These are phyloP conservation scores for Trichonephila clavipes DNA, from an alignment of 1,140 invertebrate species.

Conservation along the genomic window DNA sequence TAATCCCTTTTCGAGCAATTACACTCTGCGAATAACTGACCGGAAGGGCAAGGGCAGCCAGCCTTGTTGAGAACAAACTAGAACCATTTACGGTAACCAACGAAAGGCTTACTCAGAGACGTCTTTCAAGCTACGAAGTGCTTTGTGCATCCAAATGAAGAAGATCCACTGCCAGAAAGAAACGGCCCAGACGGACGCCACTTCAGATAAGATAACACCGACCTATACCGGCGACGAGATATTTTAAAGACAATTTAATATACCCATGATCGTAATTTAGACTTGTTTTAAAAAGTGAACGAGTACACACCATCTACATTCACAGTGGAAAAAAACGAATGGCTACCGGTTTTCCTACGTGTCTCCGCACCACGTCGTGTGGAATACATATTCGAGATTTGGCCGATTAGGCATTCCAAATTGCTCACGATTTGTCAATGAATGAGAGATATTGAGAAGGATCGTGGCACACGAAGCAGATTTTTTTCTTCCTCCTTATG, in stretches of 20 bases:
- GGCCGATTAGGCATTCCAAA: not conserved
- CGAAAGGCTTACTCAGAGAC: not conserved
- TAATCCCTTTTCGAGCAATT: constrained; percentile 23
- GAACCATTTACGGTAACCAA: not conserved
- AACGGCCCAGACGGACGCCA: constrained; percentile 14
- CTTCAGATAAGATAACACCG: not conserved
- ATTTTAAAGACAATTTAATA: constrained; percentile 39
- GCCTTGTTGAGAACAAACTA: not conserved
- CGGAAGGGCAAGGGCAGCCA: not conserved
- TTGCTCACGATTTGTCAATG: constrained; percentile 34
- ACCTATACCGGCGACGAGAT: not conserved
- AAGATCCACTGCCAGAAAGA: not conserved
- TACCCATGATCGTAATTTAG: constrained; percentile 20
- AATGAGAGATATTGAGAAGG: not conserved
- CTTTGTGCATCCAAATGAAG: not conserved
- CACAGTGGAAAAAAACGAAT: not conserved
- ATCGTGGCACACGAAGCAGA: not conserved
- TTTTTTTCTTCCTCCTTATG: not conserved
- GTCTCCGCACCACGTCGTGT: not conserved
- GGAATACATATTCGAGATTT: not conserved
- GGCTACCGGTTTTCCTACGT: constrained; percentile 28
- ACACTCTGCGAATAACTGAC: not conserved
- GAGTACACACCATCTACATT: not conserved
- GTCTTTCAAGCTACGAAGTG: not conserved
- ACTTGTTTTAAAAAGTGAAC: constrained; percentile 15